A percentile compares a stretch with the other conserved stretches of the same genome.
Evolutionary conservation across 2,888 invertebrate genomes (phyloP).

Genomic region (Mechanitis mazaeus): DNA sequence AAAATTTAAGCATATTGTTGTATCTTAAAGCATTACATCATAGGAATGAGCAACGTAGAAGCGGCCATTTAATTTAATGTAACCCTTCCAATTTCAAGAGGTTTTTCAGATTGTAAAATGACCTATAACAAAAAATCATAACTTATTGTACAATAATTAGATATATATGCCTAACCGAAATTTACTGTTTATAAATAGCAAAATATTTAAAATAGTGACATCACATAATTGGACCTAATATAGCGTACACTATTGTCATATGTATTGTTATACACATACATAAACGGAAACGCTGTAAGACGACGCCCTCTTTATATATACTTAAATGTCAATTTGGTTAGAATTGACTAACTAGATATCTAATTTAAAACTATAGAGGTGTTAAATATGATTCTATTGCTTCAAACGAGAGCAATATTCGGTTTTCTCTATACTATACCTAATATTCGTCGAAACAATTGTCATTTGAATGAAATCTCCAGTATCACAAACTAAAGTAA

Average conservation of each 20-base stretch:
- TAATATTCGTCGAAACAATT: conserved; percentile 69
- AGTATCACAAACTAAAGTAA: conserved; percentile 59
- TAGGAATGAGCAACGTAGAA: conserved; percentile 36
- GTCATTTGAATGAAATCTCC: conserved; percentile 65
- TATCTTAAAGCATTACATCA: conserved; percentile 6
- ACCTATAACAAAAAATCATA: neutral
- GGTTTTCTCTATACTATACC: conserved; percentile 67
- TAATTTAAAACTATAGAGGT: conserved; percentile 6
- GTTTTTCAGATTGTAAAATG: conserved; percentile 8
- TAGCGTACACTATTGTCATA: conserved; percentile 22
- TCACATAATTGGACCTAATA: conserved; percentile 9
- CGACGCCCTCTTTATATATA: conserved; percentile 24
- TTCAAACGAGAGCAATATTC: conserved; percentile 38
- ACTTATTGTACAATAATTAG: conserved; percentile 5
- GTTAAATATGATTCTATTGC: conserved; percentile 29
- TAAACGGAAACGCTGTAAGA: conserved; percentile 17
- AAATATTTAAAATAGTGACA: neutral
- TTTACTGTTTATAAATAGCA: neutral
- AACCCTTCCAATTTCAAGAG: conserved; percentile 49
- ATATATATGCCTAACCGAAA: neutral
- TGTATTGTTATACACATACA: conserved; percentile 26
- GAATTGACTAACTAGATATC: conserved; percentile 12
- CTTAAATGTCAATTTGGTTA: conserved; percentile 15
- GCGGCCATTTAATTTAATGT: conserved; percentile 50
- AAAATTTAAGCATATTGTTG: too few species aligned